phyloP scores from a whole-genome alignment of 1,140 invertebrate genomes.

The Pseudomyrmex dendroicus region DNA sequence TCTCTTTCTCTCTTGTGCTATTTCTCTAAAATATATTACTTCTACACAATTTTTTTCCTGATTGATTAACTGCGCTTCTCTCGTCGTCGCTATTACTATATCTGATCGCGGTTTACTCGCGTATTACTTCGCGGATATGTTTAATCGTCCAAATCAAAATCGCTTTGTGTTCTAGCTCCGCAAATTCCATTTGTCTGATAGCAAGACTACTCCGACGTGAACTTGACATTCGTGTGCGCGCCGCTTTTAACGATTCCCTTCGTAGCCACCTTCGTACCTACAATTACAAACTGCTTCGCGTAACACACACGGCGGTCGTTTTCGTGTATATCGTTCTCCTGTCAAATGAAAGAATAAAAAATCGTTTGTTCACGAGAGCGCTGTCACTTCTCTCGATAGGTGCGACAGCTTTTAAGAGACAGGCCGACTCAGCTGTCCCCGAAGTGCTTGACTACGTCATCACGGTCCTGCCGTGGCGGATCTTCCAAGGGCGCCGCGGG shows the following conservation, averaged over 20 bases:
- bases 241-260: slow-evolving; percentile 28
- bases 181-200: neutral
- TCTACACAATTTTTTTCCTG: neutral
- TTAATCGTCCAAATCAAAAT: neutral
- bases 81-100: neutral
- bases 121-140: neutral
- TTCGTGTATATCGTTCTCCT: neutral
- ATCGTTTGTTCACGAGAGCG: neutral
- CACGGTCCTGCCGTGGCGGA: slow-evolving; percentile 10
- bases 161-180: too few species aligned
- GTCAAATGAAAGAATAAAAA: neutral
- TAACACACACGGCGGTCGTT: neutral
- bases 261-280: slow-evolving; percentile 9
- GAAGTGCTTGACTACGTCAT: slow-evolving; percentile 21
- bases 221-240: slow-evolving; percentile 3
- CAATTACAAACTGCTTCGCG: slow-evolving; percentile 7
- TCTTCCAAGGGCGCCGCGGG: slow-evolving; percentile 22
- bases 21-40: neutral
- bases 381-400: neutral
- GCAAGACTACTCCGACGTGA: neutral
- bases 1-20: too few species aligned
- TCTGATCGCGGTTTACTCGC: neutral
- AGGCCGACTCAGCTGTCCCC: neutral
- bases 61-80: neutral
- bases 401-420: too few species aligned